These are phyloP conservation scores for Eupsilia transversa DNA, from an alignment of 2,888 invertebrate species.

Conservation along the genomic window DNA sequence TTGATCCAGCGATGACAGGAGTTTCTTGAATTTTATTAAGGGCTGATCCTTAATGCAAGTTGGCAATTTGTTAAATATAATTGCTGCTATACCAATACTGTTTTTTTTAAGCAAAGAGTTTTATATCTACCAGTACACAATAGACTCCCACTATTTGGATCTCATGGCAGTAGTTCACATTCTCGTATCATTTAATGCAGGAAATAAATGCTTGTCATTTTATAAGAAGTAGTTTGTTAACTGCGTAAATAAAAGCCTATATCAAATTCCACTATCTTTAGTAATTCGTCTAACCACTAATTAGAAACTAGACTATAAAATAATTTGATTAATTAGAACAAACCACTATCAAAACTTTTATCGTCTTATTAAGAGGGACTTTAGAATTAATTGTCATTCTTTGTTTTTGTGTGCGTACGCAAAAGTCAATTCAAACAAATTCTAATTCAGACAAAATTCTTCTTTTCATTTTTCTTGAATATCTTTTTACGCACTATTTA, in stretches of 20 bases:
- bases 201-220: too few relatives aligned
- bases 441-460: background rate
- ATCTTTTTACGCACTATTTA: background rate
- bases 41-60: too few relatives aligned
- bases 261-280: background rate
- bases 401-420: background rate
- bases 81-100: too few relatives aligned
- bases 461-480: background rate
- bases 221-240: background rate
- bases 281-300: background rate
- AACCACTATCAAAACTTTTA: background rate
- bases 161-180: too few relatives aligned
- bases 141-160: too few relatives aligned
- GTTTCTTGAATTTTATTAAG: too few relatives aligned
- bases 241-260: background rate
- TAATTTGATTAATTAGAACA: constrained; percentile 1
- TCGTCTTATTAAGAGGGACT: background rate
- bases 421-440: background rate
- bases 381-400: background rate
- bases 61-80: too few relatives aligned
- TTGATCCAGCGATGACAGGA: background rate
- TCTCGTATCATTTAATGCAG: too few relatives aligned
- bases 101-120: too few relatives aligned
- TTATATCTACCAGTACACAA: too few relatives aligned
- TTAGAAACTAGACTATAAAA: background rate